These are phyloP conservation scores for Stictocephala bisonia DNA, from an alignment of 2,888 invertebrate genomes.

Conservation along the genomic window DNA sequence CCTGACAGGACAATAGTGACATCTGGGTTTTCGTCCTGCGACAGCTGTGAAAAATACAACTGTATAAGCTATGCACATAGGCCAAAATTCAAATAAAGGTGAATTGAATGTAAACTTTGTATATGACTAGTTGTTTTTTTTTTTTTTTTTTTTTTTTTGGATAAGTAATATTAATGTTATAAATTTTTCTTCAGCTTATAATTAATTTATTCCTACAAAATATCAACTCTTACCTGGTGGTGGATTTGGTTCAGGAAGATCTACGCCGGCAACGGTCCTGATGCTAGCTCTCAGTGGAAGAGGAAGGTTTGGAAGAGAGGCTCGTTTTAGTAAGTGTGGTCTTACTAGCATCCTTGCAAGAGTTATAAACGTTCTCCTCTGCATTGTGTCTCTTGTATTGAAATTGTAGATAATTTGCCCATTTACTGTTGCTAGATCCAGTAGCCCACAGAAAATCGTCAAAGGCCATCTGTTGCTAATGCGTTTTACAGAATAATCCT, in stretches of 20 bases:
- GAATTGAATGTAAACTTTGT: no score
- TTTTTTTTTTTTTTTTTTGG: no score
- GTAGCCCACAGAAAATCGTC: no score
- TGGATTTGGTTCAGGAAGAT: background rate
- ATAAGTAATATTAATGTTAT: no score
- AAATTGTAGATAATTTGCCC: background rate
- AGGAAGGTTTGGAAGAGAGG: background rate
- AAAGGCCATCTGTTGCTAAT: background rate
- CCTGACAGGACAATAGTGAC: background rate
- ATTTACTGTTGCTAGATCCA: background rate
- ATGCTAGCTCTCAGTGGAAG: no score
- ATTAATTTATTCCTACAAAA: background rate
- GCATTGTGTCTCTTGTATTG: background rate
- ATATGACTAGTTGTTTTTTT: no score
- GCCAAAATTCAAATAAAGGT: no score
- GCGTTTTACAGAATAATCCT: background rate
- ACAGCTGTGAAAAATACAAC: background rate
- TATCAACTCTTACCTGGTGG: background rate
- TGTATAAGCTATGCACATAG: no score
- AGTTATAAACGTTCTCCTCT: background rate
- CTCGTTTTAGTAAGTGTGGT: background rate
- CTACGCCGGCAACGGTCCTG: background rate
- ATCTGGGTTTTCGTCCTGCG: background rate
- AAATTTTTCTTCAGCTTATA: no score
- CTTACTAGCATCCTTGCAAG: background rate